These are phyloP conservation scores for Polypterus bichir DNA, from an alignment of 2,113 vertebrate species.

Conservation along the genomic window DNA sequence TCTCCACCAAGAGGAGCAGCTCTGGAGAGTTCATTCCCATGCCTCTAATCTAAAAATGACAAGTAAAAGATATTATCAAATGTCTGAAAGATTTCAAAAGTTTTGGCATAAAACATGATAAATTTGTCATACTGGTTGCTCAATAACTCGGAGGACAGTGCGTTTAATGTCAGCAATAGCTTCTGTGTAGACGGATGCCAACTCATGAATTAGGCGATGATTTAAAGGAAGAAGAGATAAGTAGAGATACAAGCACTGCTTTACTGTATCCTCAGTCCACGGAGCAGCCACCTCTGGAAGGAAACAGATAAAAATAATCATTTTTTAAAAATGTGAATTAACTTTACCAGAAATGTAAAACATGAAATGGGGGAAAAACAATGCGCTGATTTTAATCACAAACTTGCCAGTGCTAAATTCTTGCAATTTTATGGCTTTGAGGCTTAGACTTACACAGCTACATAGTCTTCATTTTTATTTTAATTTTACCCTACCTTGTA, in stretches of 20 bases:
- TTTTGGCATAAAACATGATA: too few relatives aligned
- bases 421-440: too few relatives aligned
- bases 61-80: neutral
- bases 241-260: constrained; percentile 89
- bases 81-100: neutral
- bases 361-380: too few relatives aligned
- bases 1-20: constrained; percentile 81
- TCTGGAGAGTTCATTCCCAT: constrained; percentile 96
- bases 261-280: constrained; percentile 86
- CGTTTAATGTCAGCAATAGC: constrained; percentile 93
- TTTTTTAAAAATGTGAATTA: too few relatives aligned
- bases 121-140: constrained; percentile 67
- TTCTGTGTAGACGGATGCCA: constrained; percentile 84
- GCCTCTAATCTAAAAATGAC: constrained; percentile 62
- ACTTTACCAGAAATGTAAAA: too few relatives aligned
- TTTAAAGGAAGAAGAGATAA: constrained; percentile 82
- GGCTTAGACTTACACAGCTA: too few relatives aligned
- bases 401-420: too few relatives aligned
- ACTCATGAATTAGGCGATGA: constrained; percentile 83
- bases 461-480: too few relatives aligned
- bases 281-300: constrained; percentile 76
- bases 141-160: constrained; percentile 78
- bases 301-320: neutral
- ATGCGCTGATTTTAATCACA: too few relatives aligned
- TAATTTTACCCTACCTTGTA: too few relatives aligned